Conservation (phyloP, 2,797 vertebrate species). For the Alectoris magna region DNA sequence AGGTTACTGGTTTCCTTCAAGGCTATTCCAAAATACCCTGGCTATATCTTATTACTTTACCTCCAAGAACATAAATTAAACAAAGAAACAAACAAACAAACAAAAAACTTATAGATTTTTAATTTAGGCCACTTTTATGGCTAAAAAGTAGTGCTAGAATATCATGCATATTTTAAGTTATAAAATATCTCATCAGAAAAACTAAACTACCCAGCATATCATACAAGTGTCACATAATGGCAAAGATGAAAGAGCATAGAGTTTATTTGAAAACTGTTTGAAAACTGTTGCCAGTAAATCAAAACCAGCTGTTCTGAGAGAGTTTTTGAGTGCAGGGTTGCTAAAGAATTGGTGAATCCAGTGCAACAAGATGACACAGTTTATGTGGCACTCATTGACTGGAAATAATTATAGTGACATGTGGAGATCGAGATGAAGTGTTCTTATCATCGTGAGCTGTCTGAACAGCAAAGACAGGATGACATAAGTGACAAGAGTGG, state of each 20-base stretch:
- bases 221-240: not conserved
- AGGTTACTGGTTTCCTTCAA: not conserved
- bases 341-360: not conserved
- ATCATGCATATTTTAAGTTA: not conserved
- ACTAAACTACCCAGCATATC: not conserved
- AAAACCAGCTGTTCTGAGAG: not conserved
- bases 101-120: not conserved
- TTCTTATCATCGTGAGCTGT: not conserved
- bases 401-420: not conserved
- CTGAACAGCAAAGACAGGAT: not conserved
- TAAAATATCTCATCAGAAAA: not conserved
- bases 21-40: not conserved
- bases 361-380: not conserved
- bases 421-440: not conserved
- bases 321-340: not conserved
- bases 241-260: not conserved
- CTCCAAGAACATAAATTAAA: not conserved
- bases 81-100: not conserved
- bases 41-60: not conserved
- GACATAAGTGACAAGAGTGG: not conserved
- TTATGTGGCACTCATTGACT: not conserved
- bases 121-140: slow-evolving; percentile 3
- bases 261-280: not conserved
- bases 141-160: not conserved
- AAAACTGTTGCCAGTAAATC: not conserved